A percentile compares a stretch with the other conserved stretches of the same genome.
phyloP scores from a whole-genome alignment of 2,797 vertebrate species.

The Sphenopsis melanotis region DNA sequence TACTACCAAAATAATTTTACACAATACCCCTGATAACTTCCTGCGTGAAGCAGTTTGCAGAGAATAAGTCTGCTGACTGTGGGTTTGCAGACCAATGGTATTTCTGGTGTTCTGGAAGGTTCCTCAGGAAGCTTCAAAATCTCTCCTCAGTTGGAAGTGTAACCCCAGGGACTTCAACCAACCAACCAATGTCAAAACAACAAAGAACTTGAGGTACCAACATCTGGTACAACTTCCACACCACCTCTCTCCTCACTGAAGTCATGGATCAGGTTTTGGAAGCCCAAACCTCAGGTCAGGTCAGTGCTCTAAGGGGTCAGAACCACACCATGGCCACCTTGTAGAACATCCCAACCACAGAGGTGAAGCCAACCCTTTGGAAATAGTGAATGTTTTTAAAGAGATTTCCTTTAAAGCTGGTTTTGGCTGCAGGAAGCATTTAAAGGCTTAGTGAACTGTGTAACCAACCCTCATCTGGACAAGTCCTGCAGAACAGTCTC shows the following conservation, averaged over 20 bases:
- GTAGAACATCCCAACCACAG: neutral
- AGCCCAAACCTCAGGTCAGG: neutral
- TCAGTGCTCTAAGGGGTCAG: neutral
- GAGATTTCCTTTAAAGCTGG: neutral
- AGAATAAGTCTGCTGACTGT: neutral
- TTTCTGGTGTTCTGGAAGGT: neutral
- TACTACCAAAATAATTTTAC: neutral
- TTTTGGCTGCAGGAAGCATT: neutral
- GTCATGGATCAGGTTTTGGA: neutral
- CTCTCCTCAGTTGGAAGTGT: neutral
- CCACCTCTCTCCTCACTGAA: neutral
- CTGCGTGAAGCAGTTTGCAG: neutral
- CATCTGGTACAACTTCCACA: rapidly evolving
- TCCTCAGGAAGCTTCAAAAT: neutral
- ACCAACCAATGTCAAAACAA: neutral
- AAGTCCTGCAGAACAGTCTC: neutral
- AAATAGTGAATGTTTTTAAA: neutral
- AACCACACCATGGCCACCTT: neutral
- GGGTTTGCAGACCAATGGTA: neutral
- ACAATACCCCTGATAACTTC: neutral
- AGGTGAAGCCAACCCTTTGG: neutral
- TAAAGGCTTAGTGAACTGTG: neutral
- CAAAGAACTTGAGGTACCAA: neutral
- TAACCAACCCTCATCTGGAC: neutral
- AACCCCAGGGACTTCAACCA: neutral